phyloP scores from a whole-genome alignment of 2,888 invertebrate species.

The Zhengitettix transpicula region DNA sequence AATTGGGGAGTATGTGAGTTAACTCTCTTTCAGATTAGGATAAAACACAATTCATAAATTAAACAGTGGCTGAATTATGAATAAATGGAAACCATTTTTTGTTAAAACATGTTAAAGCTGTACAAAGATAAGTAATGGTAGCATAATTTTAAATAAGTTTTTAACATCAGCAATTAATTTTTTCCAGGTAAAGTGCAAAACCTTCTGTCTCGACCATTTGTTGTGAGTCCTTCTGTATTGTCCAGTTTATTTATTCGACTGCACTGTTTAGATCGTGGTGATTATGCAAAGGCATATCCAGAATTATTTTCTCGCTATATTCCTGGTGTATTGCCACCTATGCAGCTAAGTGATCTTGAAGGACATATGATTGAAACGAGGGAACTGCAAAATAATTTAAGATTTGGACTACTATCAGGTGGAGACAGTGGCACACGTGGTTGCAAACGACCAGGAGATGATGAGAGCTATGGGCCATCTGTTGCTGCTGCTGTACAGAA shows the following conservation, averaged over 20 bases:
- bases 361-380: conserved; percentile 9
- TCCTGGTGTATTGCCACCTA: conserved; percentile 11
- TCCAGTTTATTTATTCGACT: conserved; percentile 9
- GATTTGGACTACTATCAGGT: neutral
- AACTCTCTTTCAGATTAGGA: too few species aligned
- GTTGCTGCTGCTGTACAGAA: neutral
- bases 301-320: conserved; percentile 12
- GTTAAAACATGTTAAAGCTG: too few species aligned
- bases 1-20: too few species aligned
- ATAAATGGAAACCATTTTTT: too few species aligned
- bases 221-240: conserved; percentile 7
- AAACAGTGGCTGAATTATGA: too few species aligned
- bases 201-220: conserved; percentile 7
- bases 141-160: too few species aligned
- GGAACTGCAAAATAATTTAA: conserved; percentile 7
- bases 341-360: conserved; percentile 10
- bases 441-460: conserved; percentile 9
- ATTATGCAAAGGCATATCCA: conserved; percentile 9
- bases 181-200: conserved; percentile 10
- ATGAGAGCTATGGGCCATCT: conserved; percentile 10
- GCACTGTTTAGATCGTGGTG: conserved; percentile 8
- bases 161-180: too few species aligned
- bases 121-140: too few species aligned
- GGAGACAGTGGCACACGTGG: conserved; percentile 1
- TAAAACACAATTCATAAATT: too few species aligned